These are phyloP conservation scores for Calyptomena viridis DNA, from an alignment of 2,113 vertebrate genomes.

Conservation along the genomic window DNA sequence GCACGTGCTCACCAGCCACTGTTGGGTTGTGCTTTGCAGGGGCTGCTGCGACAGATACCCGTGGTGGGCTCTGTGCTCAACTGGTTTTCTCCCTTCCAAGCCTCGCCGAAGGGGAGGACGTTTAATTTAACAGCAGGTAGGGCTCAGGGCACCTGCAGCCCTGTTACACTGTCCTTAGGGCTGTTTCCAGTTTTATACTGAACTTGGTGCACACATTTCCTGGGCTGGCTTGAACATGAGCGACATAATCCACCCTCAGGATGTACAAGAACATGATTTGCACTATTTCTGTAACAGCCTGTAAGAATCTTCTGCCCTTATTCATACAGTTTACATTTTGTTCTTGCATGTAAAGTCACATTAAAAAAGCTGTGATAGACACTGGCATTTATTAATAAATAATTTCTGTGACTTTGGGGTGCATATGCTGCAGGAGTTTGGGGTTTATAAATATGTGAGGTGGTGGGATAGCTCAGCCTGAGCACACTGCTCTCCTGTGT, in stretches of 20 bases:
- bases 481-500: rapidly evolving
- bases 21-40: slow-evolving; percentile 69
- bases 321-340: not conserved
- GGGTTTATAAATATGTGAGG: rapidly evolving
- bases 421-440: not conserved
- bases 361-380: not conserved
- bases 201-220: not conserved
- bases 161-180: rapidly evolving
- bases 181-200: not conserved
- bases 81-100: slow-evolving; percentile 93
- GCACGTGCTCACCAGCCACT: not conserved
- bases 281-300: not conserved
- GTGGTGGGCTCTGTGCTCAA: slow-evolving; percentile 92
- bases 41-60: slow-evolving; percentile 91
- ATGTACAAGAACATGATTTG: not conserved
- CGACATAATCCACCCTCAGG: not conserved
- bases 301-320: not conserved
- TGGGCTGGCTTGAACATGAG: not conserved
- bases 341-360: not conserved
- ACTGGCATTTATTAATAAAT: not conserved
- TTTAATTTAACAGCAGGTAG: slow-evolving; percentile 95
- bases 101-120: slow-evolving; percentile 86
- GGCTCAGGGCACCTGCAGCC: not conserved
- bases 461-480: not conserved
- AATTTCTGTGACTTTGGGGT: not conserved